These are phyloP conservation scores for Drosophila trapezifrons DNA, from an alignment of 1,140 invertebrate species.

Conservation along the genomic window DNA sequence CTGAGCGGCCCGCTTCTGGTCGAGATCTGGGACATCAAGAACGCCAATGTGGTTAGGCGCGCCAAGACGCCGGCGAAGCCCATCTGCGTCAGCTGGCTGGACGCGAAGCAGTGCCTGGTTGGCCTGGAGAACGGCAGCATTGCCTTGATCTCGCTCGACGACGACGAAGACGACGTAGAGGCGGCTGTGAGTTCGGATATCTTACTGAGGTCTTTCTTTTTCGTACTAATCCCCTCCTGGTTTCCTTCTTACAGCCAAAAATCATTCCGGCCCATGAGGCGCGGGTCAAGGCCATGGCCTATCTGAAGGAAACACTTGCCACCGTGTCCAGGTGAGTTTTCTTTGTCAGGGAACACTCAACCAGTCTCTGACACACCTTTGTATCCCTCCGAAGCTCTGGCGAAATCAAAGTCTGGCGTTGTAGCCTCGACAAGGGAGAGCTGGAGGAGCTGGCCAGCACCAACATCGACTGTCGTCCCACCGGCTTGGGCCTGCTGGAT, in stretches of 20 bases:
- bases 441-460: constrained; percentile 85
- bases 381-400: constrained; percentile 86
- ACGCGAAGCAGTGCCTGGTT: constrained; percentile 87
- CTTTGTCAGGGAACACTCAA: too few relatives aligned
- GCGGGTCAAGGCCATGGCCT: constrained; percentile 88
- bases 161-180: constrained; percentile 7
- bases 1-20: constrained; percentile 88
- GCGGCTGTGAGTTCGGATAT: constrained; percentile 55
- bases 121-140: constrained; percentile 90
- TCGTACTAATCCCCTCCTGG: not conserved
- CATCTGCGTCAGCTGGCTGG: constrained; percentile 87
- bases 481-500: constrained; percentile 85
- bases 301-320: constrained; percentile 82
- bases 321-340: constrained; percentile 64
- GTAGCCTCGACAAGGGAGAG: constrained; percentile 84
- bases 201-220: too few relatives aligned
- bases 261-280: constrained; percentile 86
- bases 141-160: constrained; percentile 86
- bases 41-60: constrained; percentile 87
- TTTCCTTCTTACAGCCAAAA: constrained; percentile 26
- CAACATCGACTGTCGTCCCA: constrained; percentile 87
- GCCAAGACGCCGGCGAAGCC: constrained; percentile 87
- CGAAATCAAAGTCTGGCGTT: constrained; percentile 91
- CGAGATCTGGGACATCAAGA: constrained; percentile 91
- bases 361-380: not conserved